Base-by-base conservation (phyloP, 1,140 invertebrate species). In the Drosophila ogumai region DNA sequence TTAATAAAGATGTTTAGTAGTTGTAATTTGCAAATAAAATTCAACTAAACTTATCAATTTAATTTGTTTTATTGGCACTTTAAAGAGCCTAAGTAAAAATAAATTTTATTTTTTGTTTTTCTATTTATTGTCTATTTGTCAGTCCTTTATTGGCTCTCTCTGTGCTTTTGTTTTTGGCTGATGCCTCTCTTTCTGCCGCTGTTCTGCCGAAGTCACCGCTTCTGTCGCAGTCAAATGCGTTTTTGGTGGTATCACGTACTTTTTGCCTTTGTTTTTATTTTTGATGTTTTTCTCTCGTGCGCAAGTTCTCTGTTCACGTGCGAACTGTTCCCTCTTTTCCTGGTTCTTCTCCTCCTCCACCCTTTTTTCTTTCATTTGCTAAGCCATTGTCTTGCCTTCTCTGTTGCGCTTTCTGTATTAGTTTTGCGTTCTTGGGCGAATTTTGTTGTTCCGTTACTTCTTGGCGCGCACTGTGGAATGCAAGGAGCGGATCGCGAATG, bases 271-370 rank as follows among this genome's bases (percentile, higher is more conserved):
- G 67, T 82, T 81, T 52, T 61, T 76, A 34, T 68, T 71, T 15
- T 58, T 72, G 50, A 68, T 88, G 54, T 56, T 60, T 66, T 87
- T 50, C 59, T 79, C 82, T 79, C 76, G 76, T 81, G 84, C 85
- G 77, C 80, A 72, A 84, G 65, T 75, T 66, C 72, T 84, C 77
- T 81, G 25, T 69, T 67, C 66, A 69, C 66, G 66, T 69, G 66
- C 34, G 38, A 28, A n/a, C 25, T 54, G 22, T 66, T 25, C 1
- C 57, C 28, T 47, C 22, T 34, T 9, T 7, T n/a, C n/a, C 73
- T 31, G 13, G 12, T 34, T 13, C 50, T 41, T 32, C 58, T 40
- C 15, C 5, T 54, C 65, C 43, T 22, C 19, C 46, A 13, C 54
- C 17, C 32, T 5, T 43, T 38, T 9, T 47, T n/a, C 47, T 67